phyloP scores from a whole-genome alignment of 2,888 invertebrate genomes.

The Bembecia ichneumoniformis region DNA sequence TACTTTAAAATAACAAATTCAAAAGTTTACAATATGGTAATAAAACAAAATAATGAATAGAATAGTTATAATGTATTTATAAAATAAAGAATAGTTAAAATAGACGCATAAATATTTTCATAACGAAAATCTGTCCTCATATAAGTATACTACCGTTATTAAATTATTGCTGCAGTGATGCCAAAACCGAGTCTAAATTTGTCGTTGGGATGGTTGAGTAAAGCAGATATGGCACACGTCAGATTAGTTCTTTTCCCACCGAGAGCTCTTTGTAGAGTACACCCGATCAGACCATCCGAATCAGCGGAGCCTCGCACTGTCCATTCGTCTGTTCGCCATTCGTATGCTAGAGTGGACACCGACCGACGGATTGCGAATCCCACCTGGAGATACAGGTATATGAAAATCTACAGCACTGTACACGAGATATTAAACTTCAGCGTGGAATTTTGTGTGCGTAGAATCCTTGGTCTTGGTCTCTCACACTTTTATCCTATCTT shows the following conservation, averaged over 20 bases:
- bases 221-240: constrained; percentile 53
- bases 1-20: too few species aligned
- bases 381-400: constrained; percentile 26
- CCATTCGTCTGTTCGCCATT: constrained; percentile 53
- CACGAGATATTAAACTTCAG: not conserved
- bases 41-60: too few species aligned
- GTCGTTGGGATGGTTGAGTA: constrained; percentile 63
- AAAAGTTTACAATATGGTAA: too few species aligned
- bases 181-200: constrained; percentile 63
- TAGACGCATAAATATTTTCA: too few species aligned
- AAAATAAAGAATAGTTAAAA: too few species aligned
- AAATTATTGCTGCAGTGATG: constrained; percentile 48
- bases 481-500: too few species aligned
- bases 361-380: constrained; percentile 52
- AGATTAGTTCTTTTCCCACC: constrained; percentile 48
- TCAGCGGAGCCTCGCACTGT: constrained; percentile 54
- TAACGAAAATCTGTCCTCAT: too few species aligned
- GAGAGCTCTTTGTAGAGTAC: constrained; percentile 49
- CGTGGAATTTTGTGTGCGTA: not conserved
- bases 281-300: constrained; percentile 61
- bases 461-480: too few species aligned
- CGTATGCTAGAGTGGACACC: constrained; percentile 55
- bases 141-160: constrained; percentile 4
- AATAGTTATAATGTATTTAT: too few species aligned
- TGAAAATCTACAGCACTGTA: not conserved